Evolutionary conservation across 2,888 invertebrate species (phyloP), one percentile per base, ranked within the genome.

Genomic region (Iselma pallidipennis): DNA sequence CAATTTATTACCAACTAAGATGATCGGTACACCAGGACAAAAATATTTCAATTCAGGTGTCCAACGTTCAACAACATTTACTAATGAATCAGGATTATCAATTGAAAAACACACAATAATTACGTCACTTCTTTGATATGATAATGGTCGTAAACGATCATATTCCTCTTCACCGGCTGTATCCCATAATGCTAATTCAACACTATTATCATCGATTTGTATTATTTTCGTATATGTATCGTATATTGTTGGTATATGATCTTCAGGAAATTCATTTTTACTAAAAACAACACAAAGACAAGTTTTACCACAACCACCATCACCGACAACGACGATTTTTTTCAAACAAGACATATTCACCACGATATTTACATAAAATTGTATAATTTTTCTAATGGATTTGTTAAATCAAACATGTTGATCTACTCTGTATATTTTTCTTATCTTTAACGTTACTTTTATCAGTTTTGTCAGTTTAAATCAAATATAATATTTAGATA

Each of bases 261-360:
- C 83, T 79, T 86, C 85, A 25, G 86, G 86, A 80, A 87, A 87
- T 77, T 86, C 85, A 71, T 87, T 86, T 75, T 84, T 86, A 71
- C 84, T 83, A 79, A 86, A 88, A 37, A 86, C 86, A 66, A 86
- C 85, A 59, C 87, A 81, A 52, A 88, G 81, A 72, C 87, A 87
- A 12, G 87, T 88, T 80, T 88, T 88, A 72, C 88, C 88, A 78
- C 87, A 87, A 52, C 86, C 87, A 73, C 88, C 88, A 79, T 88
- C 88, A 45, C 86, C 86, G 7, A 86, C 85, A 63, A 86, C 84
- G 2, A 86, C 86, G 59, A 86, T 71, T 77, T 87, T 87, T 78
- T 86, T 86, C 49, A 84, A 25, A 29, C 19, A 45, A 5, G 49
- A 55, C 55, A 55, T 55, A n/a, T n/a, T n/a, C n/a, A n/a, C n/a